A percentile compares a stretch with the other conserved stretches of the same genome.
phyloP scores from a whole-genome alignment of 2,888 invertebrate genomes.

The Tenthredo mesomela region DNA sequence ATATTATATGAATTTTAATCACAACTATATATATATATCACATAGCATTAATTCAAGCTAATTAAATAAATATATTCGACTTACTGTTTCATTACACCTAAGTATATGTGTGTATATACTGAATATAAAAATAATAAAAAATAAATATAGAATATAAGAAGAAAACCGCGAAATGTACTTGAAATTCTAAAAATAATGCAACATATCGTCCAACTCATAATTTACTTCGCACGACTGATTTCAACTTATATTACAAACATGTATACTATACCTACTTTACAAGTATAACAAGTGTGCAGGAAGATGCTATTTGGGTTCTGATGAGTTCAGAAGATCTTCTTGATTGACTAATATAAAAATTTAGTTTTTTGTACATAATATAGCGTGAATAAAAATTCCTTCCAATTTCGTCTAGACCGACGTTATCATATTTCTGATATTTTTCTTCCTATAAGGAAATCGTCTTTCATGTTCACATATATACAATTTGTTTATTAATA shows the following conservation, averaged over 20 bases:
- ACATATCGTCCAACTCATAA: background rate
- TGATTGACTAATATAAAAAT: slow-evolving; percentile 19
- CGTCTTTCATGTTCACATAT: background rate
- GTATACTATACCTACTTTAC: background rate
- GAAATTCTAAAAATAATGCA: slow-evolving; percentile 11
- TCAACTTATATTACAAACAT: background rate
- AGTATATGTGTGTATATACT: background rate
- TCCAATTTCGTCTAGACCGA: background rate
- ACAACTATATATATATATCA: background rate
- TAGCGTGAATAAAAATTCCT: background rate
- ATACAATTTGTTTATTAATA: background rate
- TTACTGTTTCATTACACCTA: background rate
- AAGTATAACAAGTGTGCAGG: background rate
- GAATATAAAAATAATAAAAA: background rate
- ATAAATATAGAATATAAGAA: background rate
- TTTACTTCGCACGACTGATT: slow-evolving; percentile 18
- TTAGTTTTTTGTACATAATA: background rate
- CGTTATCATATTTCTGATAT: background rate
- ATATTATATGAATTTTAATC: background rate
- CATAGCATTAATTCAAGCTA: background rate
- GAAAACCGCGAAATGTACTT: background rate
- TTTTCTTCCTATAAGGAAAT: background rate
- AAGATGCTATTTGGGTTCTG: background rate
- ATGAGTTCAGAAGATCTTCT: background rate
- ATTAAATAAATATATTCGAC: slow-evolving; percentile 19